These are phyloP conservation scores for Peromyscus maniculatus DNA, from an alignment of 2,113 vertebrate genomes.

Conservation along the genomic window DNA sequence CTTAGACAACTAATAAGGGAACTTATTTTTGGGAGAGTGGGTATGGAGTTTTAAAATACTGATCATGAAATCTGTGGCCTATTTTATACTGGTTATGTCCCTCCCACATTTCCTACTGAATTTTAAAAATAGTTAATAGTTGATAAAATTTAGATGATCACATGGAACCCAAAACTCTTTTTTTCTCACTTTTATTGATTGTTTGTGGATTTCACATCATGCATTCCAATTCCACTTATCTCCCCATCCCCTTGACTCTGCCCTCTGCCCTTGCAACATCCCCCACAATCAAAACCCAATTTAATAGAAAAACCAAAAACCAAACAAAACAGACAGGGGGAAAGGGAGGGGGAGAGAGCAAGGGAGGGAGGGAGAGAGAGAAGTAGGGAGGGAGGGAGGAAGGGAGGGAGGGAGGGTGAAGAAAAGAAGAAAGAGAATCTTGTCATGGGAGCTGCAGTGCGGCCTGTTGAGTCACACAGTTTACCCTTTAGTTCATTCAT, in stretches of 20 bases:
- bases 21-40: neutral
- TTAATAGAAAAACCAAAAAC: neutral
- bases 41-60: conserved; percentile 30
- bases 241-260: neutral
- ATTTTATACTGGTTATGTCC: neutral
- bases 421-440: neutral
- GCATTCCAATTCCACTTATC: neutral
- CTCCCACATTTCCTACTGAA: neutral
- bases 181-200: neutral
- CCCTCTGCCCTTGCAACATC: neutral
- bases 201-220: neutral
- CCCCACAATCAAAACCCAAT: neutral
- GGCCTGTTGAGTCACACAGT: neutral
- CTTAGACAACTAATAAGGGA: neutral
- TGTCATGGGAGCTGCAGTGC: neutral
- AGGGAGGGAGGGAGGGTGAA: too few relatives aligned
- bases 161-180: neutral
- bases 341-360: too few relatives aligned
- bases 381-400: too few relatives aligned
- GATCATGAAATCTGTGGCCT: neutral
- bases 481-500: neutral
- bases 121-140: conserved; percentile 32
- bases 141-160: conserved; percentile 4
- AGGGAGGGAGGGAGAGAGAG: too few relatives aligned
- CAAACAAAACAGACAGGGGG: neutral